Evolutionary conservation across 2,888 invertebrate genomes (phyloP).

Genomic region (Schrankia costaestrigalis): DNA sequence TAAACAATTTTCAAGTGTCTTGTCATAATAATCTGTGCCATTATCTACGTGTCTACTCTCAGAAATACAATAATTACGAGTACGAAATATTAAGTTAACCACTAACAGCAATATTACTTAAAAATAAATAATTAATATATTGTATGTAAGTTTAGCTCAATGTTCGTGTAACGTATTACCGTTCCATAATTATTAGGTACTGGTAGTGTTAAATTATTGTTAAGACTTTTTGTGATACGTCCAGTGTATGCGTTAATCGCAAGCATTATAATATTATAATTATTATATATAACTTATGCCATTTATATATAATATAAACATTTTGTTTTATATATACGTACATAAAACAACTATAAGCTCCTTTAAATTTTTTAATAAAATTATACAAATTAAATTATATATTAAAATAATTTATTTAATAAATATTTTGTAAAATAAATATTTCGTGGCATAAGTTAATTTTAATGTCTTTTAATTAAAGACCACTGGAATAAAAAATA

Average conservation of each 20-base stretch:
- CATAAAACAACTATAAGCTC: too few relatives aligned
- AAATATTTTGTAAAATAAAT: conserved; percentile 15
- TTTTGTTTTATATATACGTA: too few relatives aligned
- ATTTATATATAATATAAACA: conserved; percentile 14
- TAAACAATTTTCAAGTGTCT: conserved; percentile 57
- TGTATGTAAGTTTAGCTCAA: conserved; percentile 79
- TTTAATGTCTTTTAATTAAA: conserved; percentile 33
- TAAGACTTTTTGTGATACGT: conserved; percentile 78
- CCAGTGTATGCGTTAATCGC: conserved; percentile 57
- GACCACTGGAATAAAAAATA: conserved; percentile 66
- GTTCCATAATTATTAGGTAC: conserved; percentile 78
- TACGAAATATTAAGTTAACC: conserved; percentile 66
- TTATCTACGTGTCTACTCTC: conserved; percentile 65
- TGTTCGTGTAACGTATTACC: conserved; percentile 73
- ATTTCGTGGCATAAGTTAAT: conserved; percentile 42
- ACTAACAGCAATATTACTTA: conserved; percentile 79
- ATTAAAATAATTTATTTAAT: conserved; percentile 19
- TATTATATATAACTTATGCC: conserved; percentile 39
- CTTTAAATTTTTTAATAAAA: too few relatives aligned
- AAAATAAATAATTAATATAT: conserved; percentile 69
- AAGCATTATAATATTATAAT: conserved; percentile 6
- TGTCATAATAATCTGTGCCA: conserved; percentile 78
- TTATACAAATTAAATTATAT: conserved; percentile 23
- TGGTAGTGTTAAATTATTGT: conserved; percentile 67
- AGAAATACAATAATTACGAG: conserved; percentile 59